Base-by-base conservation (phyloP, 1,140 invertebrate genomes). In the Bombus vancouverensis region DNA sequence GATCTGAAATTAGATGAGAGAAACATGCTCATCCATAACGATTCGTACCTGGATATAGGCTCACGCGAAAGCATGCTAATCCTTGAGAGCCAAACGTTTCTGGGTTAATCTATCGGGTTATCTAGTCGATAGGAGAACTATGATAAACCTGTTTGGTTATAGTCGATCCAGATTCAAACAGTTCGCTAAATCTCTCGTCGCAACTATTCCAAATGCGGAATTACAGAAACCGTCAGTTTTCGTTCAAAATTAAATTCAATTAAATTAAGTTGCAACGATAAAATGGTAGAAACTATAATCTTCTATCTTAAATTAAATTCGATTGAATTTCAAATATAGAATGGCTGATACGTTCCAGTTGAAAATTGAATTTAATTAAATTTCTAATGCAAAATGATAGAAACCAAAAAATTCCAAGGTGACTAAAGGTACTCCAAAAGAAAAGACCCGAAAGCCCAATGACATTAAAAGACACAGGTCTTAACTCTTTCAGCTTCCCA, bases 401-500 rank as follows among this genome's bases (percentile, higher is more conserved):
- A 32, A 32, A 34, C 5, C 5, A n/a, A 12, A 68, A 68, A 22
- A 34, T 3, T 37, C 13, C 1, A 10, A 9, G 22, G 68, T 71
- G 12, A 28, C 68, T 18, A 25, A n/a, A 18, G 76, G 83, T 85
- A 80, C 83, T 85, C 83, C 68, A 66, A 85, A 47, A 42, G n/a
- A 68, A 22, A 22, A n/a, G n/a, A 18, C 1, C 15, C 1, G 25
- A n/a, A 2, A 39, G 0, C 32, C 22, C 28, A 13, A 39, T 22
- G 47, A 53, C 47, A 53, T 2, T 18, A 32, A 25, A 12, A 47
- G 47, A 81, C 18, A 25, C n/a, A 53, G 39, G 12, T 37, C n/a
- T 85, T 85, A 42, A 73, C 77, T 81, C 39, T 85, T 85, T 80
- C 83, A 85, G 83, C 39, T 28, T 25, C 3, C 62, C 28, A 28